A percentile compares a stretch with the other conserved stretches of the same genome.
Conservation (phyloP, 2,797 vertebrate species). For the Crenuchus spilurus region DNA sequence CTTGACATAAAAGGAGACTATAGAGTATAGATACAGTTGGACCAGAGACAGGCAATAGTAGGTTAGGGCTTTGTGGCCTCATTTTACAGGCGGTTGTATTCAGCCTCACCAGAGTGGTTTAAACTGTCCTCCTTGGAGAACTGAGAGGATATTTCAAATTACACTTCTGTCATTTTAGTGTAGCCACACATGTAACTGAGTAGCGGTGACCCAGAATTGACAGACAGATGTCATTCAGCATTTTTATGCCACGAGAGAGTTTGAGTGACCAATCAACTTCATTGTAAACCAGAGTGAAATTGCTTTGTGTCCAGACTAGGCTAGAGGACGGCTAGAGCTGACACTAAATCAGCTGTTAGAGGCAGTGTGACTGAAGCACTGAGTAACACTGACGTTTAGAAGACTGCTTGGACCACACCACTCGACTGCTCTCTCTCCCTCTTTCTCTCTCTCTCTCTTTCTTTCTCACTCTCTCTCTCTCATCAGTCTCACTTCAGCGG, state of each 20-base stretch:
- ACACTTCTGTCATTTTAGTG: constrained; percentile 30
- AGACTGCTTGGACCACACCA: constrained; percentile 44
- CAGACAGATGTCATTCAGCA: constrained; percentile 15
- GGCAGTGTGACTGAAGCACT: constrained; percentile 32
- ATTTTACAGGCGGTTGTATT: background rate
- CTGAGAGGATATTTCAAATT: constrained; percentile 29
- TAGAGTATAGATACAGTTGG: background rate
- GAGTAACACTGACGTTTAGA: constrained; percentile 50
- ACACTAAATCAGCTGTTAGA: constrained; percentile 44
- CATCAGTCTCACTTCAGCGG: constrained; percentile 45
- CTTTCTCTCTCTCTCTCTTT: constrained; percentile 29
- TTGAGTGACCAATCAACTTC: constrained; percentile 36
- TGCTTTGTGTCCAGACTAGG: constrained; percentile 36
- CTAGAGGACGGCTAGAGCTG: constrained; percentile 38
- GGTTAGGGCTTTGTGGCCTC: background rate
- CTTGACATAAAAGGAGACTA: too few relatives aligned
- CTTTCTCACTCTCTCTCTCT: constrained; percentile 5
- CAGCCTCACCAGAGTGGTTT: background rate
- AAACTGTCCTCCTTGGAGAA: background rate
- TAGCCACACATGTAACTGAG: background rate
- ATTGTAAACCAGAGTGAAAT: constrained; percentile 34
- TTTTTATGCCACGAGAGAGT: constrained; percentile 7
- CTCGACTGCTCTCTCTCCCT: constrained; percentile 29
- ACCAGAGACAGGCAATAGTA: background rate
- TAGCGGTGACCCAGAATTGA: constrained; percentile 30